Conservation (phyloP, 2,113 vertebrate species). For the Sterrhoptilus dennistouni region DNA sequence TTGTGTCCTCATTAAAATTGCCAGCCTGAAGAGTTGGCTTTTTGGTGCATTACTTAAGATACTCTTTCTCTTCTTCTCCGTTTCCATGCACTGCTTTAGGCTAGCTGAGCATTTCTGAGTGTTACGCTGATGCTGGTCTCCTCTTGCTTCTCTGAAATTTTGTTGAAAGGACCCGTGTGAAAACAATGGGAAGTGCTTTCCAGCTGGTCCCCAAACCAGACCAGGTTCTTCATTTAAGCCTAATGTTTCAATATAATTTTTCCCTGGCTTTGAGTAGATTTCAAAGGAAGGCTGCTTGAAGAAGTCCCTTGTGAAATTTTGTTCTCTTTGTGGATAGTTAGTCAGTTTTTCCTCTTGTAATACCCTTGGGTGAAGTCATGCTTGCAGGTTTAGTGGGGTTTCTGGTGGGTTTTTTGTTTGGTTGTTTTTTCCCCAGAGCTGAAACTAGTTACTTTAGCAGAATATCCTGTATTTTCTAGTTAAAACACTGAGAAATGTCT, state of each 20-base stretch:
- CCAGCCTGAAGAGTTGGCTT: not conserved
- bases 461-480: not conserved
- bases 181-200: not conserved
- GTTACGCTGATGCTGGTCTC: not conserved
- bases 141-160: not conserved
- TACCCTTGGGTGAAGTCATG: not conserved
- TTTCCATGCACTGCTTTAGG: not conserved
- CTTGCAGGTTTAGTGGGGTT: not conserved
- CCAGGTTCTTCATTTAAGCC: not conserved
- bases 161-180: not conserved
- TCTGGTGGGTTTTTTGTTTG: not conserved
- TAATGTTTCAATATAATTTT: not conserved
- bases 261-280: not conserved
- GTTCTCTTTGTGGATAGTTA: not conserved
- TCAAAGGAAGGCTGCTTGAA: not conserved
- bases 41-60: not conserved
- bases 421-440: not conserved
- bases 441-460: not conserved
- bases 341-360: not conserved
- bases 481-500: not conserved
- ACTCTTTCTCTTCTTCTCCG: not conserved
- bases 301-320: not conserved
- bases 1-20: not conserved
- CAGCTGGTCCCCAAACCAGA: not conserved
- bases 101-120: not conserved